Conservation (phyloP, 2,797 vertebrate genomes). For the Malacoraja senta region DNA sequence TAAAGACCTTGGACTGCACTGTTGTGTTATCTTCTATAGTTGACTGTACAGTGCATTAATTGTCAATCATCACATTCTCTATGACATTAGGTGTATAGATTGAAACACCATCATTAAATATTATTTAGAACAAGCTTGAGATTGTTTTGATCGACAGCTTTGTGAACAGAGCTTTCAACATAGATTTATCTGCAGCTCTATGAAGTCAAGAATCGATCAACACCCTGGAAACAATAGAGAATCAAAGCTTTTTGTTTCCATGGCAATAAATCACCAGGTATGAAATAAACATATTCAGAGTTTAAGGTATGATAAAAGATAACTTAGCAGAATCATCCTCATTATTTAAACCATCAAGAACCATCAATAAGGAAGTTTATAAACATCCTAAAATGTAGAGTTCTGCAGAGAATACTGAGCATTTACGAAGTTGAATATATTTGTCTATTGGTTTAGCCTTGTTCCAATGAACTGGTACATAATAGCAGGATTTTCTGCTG, state of each 20-base stretch:
- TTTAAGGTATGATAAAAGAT: background rate
- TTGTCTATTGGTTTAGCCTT: background rate
- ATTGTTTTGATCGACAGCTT: background rate
- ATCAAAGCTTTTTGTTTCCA: background rate
- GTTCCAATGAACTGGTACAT: background rate
- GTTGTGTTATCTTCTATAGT: background rate
- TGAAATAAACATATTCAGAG: background rate
- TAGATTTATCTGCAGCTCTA: background rate
- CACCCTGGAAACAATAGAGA: background rate
- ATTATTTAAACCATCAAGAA: background rate
- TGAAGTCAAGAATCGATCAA: background rate
- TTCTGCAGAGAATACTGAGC: background rate
- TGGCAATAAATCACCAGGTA: background rate
- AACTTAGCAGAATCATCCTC: background rate
- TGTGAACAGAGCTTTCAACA: background rate
- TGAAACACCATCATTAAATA: background rate
- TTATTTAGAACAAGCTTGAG: background rate
- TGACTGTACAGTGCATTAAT: background rate
- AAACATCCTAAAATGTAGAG: background rate
- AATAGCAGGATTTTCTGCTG: background rate
- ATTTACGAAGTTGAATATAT: background rate
- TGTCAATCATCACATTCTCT: background rate
- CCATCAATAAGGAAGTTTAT: background rate
- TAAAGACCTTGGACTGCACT: background rate
- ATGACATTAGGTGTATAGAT: background rate